Conservation (phyloP, 2,797 vertebrate species). For the Liasis olivaceus region DNA sequence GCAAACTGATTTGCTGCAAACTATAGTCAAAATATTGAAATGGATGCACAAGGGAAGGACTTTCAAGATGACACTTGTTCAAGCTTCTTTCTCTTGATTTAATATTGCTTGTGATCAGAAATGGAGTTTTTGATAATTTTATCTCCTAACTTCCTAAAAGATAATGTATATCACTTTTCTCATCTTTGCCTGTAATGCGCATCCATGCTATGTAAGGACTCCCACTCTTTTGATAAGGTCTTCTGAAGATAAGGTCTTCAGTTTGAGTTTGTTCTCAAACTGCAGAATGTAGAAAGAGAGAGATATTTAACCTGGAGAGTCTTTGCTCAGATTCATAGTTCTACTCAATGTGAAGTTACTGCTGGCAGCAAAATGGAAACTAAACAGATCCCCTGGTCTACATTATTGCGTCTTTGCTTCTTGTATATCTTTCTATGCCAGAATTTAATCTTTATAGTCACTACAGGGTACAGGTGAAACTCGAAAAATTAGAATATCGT, state of each 20-base stretch:
- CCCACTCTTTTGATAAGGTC: background rate
- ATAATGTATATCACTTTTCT: background rate
- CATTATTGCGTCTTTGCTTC: constrained; percentile 9
- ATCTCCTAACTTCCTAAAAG: constrained; percentile 31
- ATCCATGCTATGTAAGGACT: background rate
- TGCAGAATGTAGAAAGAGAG: background rate
- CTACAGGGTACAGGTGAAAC: no score
- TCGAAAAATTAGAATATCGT: no score
- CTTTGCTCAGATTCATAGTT: constrained; percentile 12
- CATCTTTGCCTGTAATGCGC: background rate
- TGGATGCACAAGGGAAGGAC: background rate
- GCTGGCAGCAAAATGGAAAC: constrained; percentile 40
- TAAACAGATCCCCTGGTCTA: constrained; percentile 37
- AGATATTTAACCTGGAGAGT: background rate
- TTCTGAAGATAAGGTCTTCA: background rate
- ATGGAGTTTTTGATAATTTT: constrained; percentile 41
- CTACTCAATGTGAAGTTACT: constrained; percentile 13
- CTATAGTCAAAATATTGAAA: background rate
- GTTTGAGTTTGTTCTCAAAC: background rate
- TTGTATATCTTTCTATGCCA: constrained; percentile 30
- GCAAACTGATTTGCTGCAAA: background rate
- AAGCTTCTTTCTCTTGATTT: background rate
- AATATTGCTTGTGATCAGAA: background rate
- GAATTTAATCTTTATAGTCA: constrained; percentile 47
- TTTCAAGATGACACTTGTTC: background rate